These are phyloP conservation scores for Dendroctonus ponderosae DNA, from an alignment of 1,140 invertebrate species.

Conservation along the genomic window DNA sequence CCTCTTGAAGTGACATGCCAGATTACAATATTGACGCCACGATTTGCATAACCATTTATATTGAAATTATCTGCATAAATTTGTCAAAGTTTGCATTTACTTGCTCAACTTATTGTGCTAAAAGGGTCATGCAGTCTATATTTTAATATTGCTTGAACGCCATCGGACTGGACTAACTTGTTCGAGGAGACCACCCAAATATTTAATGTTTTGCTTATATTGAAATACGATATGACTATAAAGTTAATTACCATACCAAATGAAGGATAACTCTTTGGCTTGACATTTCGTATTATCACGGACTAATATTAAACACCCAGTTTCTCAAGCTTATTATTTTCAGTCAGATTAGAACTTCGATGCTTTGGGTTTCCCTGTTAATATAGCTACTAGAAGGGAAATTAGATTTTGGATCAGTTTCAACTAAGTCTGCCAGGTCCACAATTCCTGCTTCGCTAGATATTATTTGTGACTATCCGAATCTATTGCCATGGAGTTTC, in stretches of 20 bases:
- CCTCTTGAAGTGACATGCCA: conserved; percentile 5
- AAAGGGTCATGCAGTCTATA: background rate
- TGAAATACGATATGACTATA: conserved; percentile 6
- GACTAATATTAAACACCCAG: background rate
- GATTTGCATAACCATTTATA: conserved; percentile 17
- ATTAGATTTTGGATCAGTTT: no score
- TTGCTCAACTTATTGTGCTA: conserved; percentile 7
- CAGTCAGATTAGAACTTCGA: no score
- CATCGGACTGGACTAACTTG: background rate
- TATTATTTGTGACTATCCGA: no score
- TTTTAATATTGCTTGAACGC: conserved; percentile 10
- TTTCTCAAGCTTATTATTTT: no score
- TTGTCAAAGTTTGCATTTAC: conserved; percentile 12
- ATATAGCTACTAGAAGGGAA: no score
- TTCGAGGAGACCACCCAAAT: conserved; percentile 13
- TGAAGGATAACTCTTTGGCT: background rate
- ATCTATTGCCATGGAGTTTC: no score
- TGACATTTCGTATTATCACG: background rate
- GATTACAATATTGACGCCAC: conserved; percentile 11
- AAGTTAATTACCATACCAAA: conserved; percentile 7
- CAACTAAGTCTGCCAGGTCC: no score
- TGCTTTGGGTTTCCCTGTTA: no score
- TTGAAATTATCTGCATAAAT: conserved; percentile 12
- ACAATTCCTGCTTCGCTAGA: no score
- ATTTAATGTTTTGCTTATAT: conserved; percentile 8